phyloP scores from a whole-genome alignment of 2,888 invertebrate species.

The Megamerina dolium region DNA sequence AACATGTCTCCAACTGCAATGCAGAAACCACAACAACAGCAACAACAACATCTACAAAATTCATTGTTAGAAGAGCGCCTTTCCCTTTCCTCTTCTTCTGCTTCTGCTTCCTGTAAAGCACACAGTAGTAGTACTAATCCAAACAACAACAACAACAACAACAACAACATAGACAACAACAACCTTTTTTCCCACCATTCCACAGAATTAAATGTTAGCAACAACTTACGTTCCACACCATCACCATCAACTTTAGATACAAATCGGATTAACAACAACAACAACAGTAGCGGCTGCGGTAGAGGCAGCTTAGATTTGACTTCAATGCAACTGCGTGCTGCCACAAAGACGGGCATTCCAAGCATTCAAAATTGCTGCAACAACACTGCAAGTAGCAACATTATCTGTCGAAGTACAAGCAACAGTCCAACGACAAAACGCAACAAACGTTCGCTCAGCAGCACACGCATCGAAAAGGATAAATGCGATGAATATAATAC shows the following conservation, averaged over 20 bases:
- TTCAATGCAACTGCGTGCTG: slow-evolving; percentile 11
- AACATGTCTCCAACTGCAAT: slow-evolving; percentile 1
- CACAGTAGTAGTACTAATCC: slow-evolving; percentile 19
- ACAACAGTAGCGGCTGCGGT: slow-evolving; percentile 4
- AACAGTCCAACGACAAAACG: slow-evolving; percentile 33
- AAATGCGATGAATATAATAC: slow-evolving; percentile 49
- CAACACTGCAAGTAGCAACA: slow-evolving; percentile 21
- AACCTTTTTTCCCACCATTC: no score
- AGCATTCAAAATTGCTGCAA: slow-evolving; percentile 16
- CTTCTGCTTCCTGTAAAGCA: slow-evolving; percentile 8
- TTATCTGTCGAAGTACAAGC: slow-evolving; percentile 14
- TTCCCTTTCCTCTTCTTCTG: slow-evolving; percentile 19
- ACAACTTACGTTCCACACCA: slow-evolving; percentile 21
- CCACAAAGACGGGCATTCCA: slow-evolving; percentile 17
- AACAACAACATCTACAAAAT: slow-evolving; percentile 19
- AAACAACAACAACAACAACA: slow-evolving; percentile 10
- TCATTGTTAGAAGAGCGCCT: slow-evolving; percentile 22
- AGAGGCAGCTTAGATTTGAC: slow-evolving; percentile 3
- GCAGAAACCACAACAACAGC: slow-evolving; percentile 14
- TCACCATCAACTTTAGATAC: slow-evolving; percentile 31
- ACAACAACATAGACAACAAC: no score
- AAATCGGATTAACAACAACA: slow-evolving; percentile 36
- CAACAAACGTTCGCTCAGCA: slow-evolving; percentile 49
- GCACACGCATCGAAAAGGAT: slow-evolving; percentile 48
- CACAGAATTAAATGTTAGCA: slow-evolving; percentile 15